Evolutionary conservation across 1,140 invertebrate species (phyloP), one percentile per base, ranked within the genome.

Genomic region (Pinna nobilis): DNA sequence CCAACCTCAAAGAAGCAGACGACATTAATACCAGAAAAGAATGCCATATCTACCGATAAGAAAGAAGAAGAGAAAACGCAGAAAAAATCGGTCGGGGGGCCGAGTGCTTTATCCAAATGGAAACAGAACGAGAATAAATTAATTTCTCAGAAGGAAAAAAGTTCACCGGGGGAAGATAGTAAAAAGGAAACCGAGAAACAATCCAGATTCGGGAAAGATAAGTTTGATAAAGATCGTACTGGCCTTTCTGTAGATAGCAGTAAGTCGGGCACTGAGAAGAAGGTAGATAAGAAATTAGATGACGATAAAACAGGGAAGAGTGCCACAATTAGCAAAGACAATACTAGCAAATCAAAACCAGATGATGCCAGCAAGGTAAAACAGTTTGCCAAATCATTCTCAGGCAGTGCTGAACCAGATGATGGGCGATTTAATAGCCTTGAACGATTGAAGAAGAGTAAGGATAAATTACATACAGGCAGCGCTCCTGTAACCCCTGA

Each of bases 361-460:
- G 70, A 71, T 63, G 75, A 64, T 23, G 39, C 57, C 18, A 77
- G 66, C 66, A 77, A 77, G 57, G 70, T 77, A n/a, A 72, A 72
- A 72, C 64, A 77, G 39, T 66, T 72, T 49, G 55, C 70, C 51
- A 66, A 65, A 44, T 74, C 66, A 44, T 47, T 70, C n/a, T 15
- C 25, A 5, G 25, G 33, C 25, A 61, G 51, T 28, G 70, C 67
- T 41, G 70, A 69, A 30, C 50, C 49, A 23, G 47, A 59, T 49
- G 70, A 73, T 28, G 53, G 32, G 35, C 55, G 44, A 65, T 75
- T 55, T 65, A 65, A 70, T 65, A 70, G 66, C 65, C 25, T 75
- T n/a, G 73, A 60, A 55, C 70, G 67, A 18, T 61, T 33, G 66
- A 67, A 49, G 61, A 70, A 15, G 28, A 60, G 53, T 20, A 74